These are phyloP conservation scores for Chrysomallon squamiferum DNA, from an alignment of 1,140 invertebrate genomes.

Conservation along the genomic window DNA sequence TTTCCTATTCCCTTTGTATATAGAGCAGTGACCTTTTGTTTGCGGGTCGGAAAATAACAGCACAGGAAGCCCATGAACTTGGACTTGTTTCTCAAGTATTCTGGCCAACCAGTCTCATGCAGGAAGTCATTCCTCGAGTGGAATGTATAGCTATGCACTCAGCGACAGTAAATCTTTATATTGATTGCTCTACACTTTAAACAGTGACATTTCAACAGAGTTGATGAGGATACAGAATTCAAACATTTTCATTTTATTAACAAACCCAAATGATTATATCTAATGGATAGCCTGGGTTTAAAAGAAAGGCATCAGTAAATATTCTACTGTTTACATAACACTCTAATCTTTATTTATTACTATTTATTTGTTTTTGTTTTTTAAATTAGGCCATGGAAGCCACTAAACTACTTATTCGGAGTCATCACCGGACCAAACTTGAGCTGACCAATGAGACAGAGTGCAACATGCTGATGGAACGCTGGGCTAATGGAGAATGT, in stretches of 20 bases:
- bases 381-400: conserved; percentile 54
- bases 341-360: too few relatives aligned
- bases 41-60: conserved; percentile 80
- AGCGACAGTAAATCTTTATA: conserved; percentile 39
- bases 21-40: conserved; percentile 82
- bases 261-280: too few relatives aligned
- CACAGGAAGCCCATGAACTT: conserved; percentile 74
- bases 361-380: too few relatives aligned
- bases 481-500: conserved; percentile 71
- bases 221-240: too few relatives aligned
- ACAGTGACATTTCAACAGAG: too few relatives aligned
- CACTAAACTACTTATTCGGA: conserved; percentile 53
- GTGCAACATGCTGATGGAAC: conserved; percentile 67
- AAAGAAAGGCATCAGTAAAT: too few relatives aligned
- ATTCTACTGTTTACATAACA: too few relatives aligned
- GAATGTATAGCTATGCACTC: conserved; percentile 53
- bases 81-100: conserved; percentile 77
- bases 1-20: too few relatives aligned
- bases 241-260: too few relatives aligned
- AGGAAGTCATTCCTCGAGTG: conserved; percentile 57
- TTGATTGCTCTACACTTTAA: background rate
- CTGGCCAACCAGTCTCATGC: conserved; percentile 61
- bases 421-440: conserved; percentile 60
- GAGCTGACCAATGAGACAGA: conserved; percentile 69
- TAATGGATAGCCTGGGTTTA: too few relatives aligned